Percentiles rank a stretch among this genome's conserved stretches.
Conservation (phyloP, 2,113 vertebrate species). For the Corythornis vintsioides region DNA sequence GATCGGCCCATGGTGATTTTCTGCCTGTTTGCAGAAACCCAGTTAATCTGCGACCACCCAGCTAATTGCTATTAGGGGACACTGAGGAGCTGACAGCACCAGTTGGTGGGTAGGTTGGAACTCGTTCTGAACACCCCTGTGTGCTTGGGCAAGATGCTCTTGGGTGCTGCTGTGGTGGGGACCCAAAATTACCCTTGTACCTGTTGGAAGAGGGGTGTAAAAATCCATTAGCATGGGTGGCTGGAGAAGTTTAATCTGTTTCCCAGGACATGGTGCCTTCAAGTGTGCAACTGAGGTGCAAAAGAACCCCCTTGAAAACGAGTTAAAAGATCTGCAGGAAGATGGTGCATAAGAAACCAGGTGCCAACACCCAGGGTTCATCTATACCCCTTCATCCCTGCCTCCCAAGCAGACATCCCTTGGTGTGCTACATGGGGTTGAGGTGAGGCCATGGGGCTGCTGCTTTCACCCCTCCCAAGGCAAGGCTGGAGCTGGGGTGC, state of each 20-base stretch:
- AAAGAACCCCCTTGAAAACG: neutral
- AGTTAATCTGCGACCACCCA: fast-evolving
- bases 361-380: fast-evolving
- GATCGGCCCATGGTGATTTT: neutral
- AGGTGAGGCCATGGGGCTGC: fast-evolving
- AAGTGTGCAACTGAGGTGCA: fast-evolving
- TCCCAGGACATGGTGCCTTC: neutral
- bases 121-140: fast-evolving
- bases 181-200: neutral
- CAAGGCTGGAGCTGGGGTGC: neutral
- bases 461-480: neutral
- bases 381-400: neutral
- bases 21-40: fast-evolving
- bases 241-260: neutral
- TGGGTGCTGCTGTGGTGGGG: neutral
- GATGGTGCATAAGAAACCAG: fast-evolving
- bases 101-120: fast-evolving
- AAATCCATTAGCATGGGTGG: fast-evolving
- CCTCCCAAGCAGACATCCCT: neutral
- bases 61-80: neutral
- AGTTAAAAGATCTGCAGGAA: neutral
- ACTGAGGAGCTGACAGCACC: fast-evolving
- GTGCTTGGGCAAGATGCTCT: neutral
- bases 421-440: neutral
- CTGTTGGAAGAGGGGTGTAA: fast-evolving